Base-by-base conservation (phyloP, 2,113 vertebrate species). In the Xenus cinereus region DNA sequence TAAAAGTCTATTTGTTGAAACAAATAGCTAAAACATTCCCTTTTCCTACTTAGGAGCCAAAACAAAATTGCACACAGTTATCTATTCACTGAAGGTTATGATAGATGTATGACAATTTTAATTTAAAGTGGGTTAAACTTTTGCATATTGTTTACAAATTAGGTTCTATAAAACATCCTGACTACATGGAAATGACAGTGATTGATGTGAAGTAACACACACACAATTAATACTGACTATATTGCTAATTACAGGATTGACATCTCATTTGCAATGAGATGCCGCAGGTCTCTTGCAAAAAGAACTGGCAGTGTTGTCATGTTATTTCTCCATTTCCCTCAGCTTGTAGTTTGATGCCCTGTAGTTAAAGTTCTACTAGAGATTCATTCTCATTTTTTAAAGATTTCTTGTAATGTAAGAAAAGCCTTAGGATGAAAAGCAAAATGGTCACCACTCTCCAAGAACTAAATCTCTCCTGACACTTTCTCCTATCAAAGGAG, bases 181-280 rank as follows among this genome's bases (percentile, higher is more conserved):
- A 59, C 46, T 78, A 27, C 54, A 8, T 32, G 64, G 79, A 88
- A 96, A 90, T 87, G 82, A 50, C 95, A 91, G 76, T 80, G 93
- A 96, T 86, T 90, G 85, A 96, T 94, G 85, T 63, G 35, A 82
- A 90, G 71, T 80, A 94, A 51, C 84, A 87, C 39, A 57, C 81
- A 79, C 85, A 88, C 67, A 74, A 94, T 96, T 94, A 95, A 73
- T 95, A 82, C n/a, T 88, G 92, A 88, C 78, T 88, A 88, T 83
- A 80, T 88, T 94, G 46, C 59, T 96, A 96, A 96, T 96, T 91
- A 75, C 63, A 92, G 75, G 50, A 83, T 63, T 96, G 93, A 95
- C 78, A 46, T 93, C 86, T 90, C 93, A 84, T 94, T 95, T 94
- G 79, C 46, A 59, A n/a, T 46, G 82, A 77, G 79, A 71, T 80